Conservation (phyloP, 2,888 invertebrate species). For the Galerucella pusilla region DNA sequence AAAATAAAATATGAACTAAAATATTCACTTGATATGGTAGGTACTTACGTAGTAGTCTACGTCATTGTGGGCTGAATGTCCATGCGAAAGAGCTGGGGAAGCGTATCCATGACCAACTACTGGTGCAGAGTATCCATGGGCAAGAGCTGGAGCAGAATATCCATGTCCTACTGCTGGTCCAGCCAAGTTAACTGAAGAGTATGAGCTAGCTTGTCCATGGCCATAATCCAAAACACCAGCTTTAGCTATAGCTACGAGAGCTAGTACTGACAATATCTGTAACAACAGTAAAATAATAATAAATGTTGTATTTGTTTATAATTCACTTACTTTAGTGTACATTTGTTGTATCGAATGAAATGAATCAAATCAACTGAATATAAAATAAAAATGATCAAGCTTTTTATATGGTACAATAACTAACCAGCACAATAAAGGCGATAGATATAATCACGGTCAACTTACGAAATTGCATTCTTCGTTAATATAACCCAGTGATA, state of each 20-base stretch:
- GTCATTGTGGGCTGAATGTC: constrained; percentile 39
- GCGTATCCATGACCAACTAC: constrained; percentile 25
- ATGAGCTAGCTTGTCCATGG: constrained; percentile 26
- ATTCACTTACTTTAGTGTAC: not conserved
- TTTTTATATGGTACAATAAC: constrained; percentile 10
- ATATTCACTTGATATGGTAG: not conserved
- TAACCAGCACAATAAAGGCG: not conserved
- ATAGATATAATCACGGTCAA: constrained; percentile 3
- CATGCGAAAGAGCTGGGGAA: constrained; percentile 29
- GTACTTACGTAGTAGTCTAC: constrained; percentile 51
- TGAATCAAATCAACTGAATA: not conserved
- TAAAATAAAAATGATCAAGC: not conserved
- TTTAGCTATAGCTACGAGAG: constrained; percentile 46
- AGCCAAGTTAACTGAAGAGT: constrained; percentile 1
- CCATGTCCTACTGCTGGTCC: not conserved
- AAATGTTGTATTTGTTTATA: not conserved
- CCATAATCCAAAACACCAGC: constrained; percentile 46
- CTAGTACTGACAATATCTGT: constrained; percentile 43
- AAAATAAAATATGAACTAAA: not conserved
- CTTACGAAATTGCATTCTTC: constrained; percentile 14
- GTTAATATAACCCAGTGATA: not conserved
- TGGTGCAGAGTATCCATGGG: too few species aligned
- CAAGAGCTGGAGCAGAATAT: constrained; percentile 29
- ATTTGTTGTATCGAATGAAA: not conserved
- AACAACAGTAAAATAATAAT: not conserved